Evolutionary conservation across 1,140 invertebrate species (phyloP).

Genomic region (Saxidomus purpurata): DNA sequence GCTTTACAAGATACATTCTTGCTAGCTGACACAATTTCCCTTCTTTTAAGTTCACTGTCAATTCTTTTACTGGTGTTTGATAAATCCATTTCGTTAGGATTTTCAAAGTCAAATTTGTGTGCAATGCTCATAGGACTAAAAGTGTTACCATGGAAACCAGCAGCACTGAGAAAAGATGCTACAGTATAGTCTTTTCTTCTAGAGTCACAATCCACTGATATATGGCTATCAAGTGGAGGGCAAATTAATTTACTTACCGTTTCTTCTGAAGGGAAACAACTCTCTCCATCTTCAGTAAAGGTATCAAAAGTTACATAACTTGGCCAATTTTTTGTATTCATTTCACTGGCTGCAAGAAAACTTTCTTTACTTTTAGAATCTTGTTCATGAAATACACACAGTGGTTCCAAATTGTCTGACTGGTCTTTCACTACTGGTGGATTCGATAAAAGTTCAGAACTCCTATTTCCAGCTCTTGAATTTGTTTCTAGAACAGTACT

Average conservation of each 20-base stretch:
- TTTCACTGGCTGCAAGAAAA: neutral
- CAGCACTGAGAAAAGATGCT: neutral
- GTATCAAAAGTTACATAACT: neutral
- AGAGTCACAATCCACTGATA: no score
- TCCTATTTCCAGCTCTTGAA: neutral
- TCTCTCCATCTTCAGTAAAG: neutral
- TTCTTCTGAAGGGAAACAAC: neutral
- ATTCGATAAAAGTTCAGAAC: neutral
- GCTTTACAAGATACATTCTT: neutral
- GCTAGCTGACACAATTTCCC: neutral
- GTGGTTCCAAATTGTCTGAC: neutral
- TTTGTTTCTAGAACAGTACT: neutral
- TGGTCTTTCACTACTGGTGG: neutral
- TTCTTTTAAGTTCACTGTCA: conserved; percentile 33
- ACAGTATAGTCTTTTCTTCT: neutral
- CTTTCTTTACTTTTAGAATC: neutral
- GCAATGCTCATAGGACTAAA: neutral
- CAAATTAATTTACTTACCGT: neutral
- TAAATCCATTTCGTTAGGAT: neutral
- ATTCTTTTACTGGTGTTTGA: conserved; percentile 44
- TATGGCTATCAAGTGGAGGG: no score
- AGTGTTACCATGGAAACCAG: neutral
- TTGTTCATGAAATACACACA: neutral
- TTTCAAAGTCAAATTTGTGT: conserved; percentile 1
- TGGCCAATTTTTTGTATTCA: neutral